Percentiles rank a stretch among this genome's conserved stretches.
Conservation (phyloP, 2,888 invertebrate species). For the Galeopsomyia nigrocyanea region DNA sequence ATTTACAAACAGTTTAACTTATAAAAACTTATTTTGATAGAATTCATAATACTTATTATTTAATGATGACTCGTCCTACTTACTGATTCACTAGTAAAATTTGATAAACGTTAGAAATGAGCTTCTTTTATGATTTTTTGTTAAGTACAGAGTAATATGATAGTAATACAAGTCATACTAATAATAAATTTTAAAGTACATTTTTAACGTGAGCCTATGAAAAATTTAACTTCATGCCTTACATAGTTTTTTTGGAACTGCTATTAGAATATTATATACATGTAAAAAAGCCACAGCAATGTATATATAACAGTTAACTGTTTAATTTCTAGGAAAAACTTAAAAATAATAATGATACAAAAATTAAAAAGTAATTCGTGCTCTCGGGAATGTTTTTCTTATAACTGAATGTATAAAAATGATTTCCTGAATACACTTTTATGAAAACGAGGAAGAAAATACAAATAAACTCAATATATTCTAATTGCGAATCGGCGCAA, state of each 20-base stretch:
- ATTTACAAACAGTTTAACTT: constrained; percentile 38
- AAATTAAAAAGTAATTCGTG: constrained; percentile 37
- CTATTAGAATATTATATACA: constrained; percentile 19
- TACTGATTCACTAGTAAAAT: constrained; percentile 40
- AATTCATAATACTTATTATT: constrained; percentile 42
- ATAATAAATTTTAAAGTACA: constrained; percentile 44
- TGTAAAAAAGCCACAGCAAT: constrained; percentile 17
- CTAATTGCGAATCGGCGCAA: not conserved
- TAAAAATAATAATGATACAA: constrained; percentile 4
- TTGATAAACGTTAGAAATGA: constrained; percentile 37
- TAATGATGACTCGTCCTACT: constrained; percentile 25
- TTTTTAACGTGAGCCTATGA: constrained; percentile 32
- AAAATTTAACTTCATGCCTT: constrained; percentile 16
- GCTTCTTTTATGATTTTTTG: constrained; percentile 27
- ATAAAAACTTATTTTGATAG: constrained; percentile 40
- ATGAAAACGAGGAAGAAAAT: not conserved
- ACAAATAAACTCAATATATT: constrained; percentile 1
- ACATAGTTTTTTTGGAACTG: constrained; percentile 14
- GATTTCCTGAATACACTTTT: constrained; percentile 6
- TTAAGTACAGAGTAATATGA: constrained; percentile 48
- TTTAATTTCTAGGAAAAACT: constrained; percentile 18
- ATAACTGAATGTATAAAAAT: constrained; percentile 4
- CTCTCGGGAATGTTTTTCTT: constrained; percentile 28
- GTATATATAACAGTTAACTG: too few species aligned
- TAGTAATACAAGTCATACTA: constrained; percentile 38